phyloP scores from a whole-genome alignment of 2,113 vertebrate genomes.

The Mesocricetus auratus region DNA sequence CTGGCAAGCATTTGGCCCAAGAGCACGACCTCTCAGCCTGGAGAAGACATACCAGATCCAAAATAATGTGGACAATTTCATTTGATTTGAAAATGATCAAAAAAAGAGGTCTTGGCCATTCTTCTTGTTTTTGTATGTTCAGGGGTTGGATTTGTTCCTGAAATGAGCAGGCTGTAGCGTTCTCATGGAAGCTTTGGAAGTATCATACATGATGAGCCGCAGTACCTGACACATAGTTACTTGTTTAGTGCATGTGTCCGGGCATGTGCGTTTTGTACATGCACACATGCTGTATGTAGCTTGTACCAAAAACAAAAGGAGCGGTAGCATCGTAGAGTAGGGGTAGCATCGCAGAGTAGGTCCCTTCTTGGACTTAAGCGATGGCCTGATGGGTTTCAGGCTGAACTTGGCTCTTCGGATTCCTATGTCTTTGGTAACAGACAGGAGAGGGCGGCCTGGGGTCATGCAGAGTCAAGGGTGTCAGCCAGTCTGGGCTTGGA shows the following conservation, averaged over 20 bases:
- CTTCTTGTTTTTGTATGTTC: slow-evolving; percentile 14
- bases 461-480: neutral
- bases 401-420: neutral
- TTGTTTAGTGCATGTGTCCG: neutral
- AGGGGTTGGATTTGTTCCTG: neutral
- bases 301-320: neutral
- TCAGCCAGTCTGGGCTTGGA: neutral
- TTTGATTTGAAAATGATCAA: slow-evolving; percentile 63
- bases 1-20: slow-evolving; percentile 42
- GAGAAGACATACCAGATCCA: slow-evolving; percentile 15
- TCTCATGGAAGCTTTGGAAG: neutral
- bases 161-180: neutral
- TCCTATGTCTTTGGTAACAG: neutral
- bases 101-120: slow-evolving; percentile 17
- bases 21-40: slow-evolving; percentile 29
- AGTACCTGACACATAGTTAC: neutral
- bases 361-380: neutral
- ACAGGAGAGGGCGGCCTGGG: neutral
- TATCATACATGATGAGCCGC: neutral
- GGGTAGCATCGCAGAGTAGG: too few relatives aligned
- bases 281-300: accelerated
- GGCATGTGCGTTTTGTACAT: neutral
- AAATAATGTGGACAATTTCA: slow-evolving; percentile 45
- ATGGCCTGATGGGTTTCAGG: neutral
- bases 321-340: too few relatives aligned